A percentile compares a stretch with the other conserved stretches of the same genome.
These are phyloP conservation scores for Adoxophyes honmai DNA, from an alignment of 1,140 invertebrate species.

Conservation along the genomic window DNA sequence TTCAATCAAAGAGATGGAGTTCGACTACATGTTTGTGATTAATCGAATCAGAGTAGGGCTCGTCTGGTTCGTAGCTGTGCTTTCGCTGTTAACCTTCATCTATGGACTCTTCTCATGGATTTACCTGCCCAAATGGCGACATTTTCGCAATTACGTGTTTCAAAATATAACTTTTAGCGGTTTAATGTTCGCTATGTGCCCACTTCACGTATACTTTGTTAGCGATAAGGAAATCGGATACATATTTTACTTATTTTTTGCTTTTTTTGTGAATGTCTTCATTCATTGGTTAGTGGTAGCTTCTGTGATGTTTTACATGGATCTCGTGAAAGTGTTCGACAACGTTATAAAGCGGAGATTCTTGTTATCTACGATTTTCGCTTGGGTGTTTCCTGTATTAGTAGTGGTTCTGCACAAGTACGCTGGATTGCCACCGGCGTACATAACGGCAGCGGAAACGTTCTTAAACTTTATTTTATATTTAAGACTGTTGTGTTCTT, in stretches of 20 bases:
- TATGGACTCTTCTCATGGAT: not conserved
- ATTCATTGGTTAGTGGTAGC: slow-evolving; percentile 1
- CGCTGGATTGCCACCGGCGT: not conserved
- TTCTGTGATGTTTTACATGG: not conserved
- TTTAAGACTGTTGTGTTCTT: not conserved
- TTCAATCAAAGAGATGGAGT: not conserved
- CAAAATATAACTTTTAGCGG: slow-evolving; percentile 3
- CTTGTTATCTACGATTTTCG: not conserved
- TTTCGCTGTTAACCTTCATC: not conserved
- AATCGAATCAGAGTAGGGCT: not conserved
- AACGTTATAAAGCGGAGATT: not conserved
- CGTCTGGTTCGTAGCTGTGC: not conserved
- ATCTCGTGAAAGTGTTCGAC: not conserved
- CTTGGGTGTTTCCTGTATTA: slow-evolving; percentile 2
- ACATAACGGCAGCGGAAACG: slow-evolving; percentile 2
- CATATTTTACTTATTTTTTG: not conserved
- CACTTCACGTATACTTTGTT: not conserved
- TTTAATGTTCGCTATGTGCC: not conserved
- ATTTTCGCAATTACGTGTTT: slow-evolving; percentile 3
- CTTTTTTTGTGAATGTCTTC: slow-evolving; percentile 2
- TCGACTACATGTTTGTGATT: not conserved
- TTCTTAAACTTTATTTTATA: not conserved
- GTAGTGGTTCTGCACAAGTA: not conserved
- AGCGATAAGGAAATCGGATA: not conserved
- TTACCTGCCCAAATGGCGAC: not conserved